Conservation (phyloP, 2,797 vertebrate species). For the Neoniphon sammara region DNA sequence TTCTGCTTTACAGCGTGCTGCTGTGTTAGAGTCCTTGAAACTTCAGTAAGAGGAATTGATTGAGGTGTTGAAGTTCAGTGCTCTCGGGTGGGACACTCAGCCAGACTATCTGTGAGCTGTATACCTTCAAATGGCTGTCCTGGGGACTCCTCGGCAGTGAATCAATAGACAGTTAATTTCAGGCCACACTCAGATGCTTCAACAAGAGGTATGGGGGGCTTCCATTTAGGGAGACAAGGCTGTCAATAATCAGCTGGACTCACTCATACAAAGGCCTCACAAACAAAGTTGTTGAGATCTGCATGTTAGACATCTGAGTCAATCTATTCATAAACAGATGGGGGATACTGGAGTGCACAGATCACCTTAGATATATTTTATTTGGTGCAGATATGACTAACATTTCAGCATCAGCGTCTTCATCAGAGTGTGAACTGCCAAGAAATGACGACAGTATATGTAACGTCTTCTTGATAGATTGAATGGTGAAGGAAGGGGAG, state of each 20-base stretch:
- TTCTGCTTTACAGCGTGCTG: constrained; percentile 49
- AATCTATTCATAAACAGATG: not conserved
- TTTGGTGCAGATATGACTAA: too few relatives aligned
- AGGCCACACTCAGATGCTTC: constrained; percentile 41
- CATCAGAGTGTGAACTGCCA: too few relatives aligned
- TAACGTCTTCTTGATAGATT: too few relatives aligned
- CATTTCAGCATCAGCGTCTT: too few relatives aligned
- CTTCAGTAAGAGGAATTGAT: constrained; percentile 63
- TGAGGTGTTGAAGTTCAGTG: constrained; percentile 60
- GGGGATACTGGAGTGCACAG: too few relatives aligned
- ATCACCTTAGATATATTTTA: too few relatives aligned
- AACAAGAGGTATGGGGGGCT: constrained; percentile 6
- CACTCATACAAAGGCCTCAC: not conserved
- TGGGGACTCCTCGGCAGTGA: constrained; percentile 47
- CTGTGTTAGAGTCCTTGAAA: constrained; percentile 50
- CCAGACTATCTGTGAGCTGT: constrained; percentile 60
- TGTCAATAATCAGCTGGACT: not conserved
- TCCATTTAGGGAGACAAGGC: constrained; percentile 16
- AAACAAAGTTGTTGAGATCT: constrained; percentile 6
- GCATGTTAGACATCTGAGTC: not conserved
- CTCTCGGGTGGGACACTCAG: constrained; percentile 55
- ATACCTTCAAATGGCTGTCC: constrained; percentile 68
- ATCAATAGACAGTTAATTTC: constrained; percentile 68
- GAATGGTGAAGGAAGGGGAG: too few relatives aligned
- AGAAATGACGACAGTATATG: too few relatives aligned